These are phyloP conservation scores for Poeciliopsis prolifica DNA, from an alignment of 2,113 vertebrate genomes.

Conservation along the genomic window DNA sequence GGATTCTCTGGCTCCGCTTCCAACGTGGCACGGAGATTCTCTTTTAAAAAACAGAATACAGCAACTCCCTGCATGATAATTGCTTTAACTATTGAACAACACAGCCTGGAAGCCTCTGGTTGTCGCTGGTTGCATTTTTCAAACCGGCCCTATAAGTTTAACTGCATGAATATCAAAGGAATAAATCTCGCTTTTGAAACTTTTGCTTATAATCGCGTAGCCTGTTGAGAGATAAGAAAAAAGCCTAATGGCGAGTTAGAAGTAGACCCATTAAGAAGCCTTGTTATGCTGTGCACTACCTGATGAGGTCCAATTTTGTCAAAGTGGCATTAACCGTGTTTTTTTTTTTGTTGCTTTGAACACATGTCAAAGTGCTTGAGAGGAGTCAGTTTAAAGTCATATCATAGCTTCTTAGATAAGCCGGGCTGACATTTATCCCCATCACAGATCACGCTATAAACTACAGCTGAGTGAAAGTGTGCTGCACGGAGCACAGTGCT, in stretches of 20 bases:
- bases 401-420: constrained; percentile 75
- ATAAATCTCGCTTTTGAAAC: constrained; percentile 36
- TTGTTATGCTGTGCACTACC: constrained; percentile 18
- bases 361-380: constrained; percentile 64
- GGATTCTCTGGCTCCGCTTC: constrained; percentile 38
- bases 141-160: constrained; percentile 32
- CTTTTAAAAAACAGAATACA: constrained; percentile 30
- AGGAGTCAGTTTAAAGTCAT: constrained; percentile 70
- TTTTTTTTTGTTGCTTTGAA: constrained; percentile 26
- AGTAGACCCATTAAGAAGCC: constrained; percentile 24
- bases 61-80: constrained; percentile 38
- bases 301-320: constrained; percentile 29
- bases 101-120: constrained; percentile 41
- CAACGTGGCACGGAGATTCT: constrained; percentile 13
- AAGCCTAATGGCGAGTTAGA: constrained; percentile 32
- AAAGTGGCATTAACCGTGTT: constrained; percentile 35
- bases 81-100: constrained; percentile 43
- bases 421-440: constrained; percentile 75
- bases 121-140: constrained; percentile 46
- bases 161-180: constrained; percentile 51
- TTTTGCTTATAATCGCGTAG: constrained; percentile 11
- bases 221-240: constrained; percentile 24
- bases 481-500: constrained; percentile 66
- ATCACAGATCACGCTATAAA: constrained; percentile 74
- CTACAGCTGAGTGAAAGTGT: constrained; percentile 73